Evolutionary conservation across 1,140 invertebrate species (phyloP).

Genomic region (Semibalanus balanoides): DNA sequence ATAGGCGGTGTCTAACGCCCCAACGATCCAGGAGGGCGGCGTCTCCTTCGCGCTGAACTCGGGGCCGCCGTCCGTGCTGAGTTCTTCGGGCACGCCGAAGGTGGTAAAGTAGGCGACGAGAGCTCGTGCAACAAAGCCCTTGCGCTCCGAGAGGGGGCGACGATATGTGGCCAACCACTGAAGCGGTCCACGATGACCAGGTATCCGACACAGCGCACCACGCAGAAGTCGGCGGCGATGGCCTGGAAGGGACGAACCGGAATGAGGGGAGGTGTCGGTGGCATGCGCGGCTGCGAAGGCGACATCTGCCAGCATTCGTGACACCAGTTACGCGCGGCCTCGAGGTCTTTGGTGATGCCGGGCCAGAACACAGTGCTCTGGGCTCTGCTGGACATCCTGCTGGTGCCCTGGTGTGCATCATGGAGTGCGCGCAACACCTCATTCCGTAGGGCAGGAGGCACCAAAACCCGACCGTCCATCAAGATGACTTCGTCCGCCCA

Average conservation of each 20-base stretch:
- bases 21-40: neutral
- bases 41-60: neutral
- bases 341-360: neutral
- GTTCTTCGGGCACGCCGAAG: neutral
- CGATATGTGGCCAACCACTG: neutral
- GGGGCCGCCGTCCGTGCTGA: neutral
- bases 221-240: neutral
- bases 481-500: neutral
- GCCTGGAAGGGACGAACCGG: neutral
- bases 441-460: neutral
- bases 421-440: neutral
- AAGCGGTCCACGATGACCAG: neutral
- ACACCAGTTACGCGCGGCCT: neutral
- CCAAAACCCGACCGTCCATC: neutral
- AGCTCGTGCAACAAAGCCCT: neutral
- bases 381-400: neutral
- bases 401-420: neutral
- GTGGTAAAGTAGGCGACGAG: neutral
- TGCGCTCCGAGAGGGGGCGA: neutral
- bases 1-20: neutral
- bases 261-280: neutral
- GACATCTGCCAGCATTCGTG: neutral
- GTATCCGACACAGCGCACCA: neutral
- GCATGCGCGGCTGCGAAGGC: neutral
- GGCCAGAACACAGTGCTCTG: neutral